Evolutionary conservation across 1,140 invertebrate species (phyloP).

Genomic region (Eriocheir sinensis): DNA sequence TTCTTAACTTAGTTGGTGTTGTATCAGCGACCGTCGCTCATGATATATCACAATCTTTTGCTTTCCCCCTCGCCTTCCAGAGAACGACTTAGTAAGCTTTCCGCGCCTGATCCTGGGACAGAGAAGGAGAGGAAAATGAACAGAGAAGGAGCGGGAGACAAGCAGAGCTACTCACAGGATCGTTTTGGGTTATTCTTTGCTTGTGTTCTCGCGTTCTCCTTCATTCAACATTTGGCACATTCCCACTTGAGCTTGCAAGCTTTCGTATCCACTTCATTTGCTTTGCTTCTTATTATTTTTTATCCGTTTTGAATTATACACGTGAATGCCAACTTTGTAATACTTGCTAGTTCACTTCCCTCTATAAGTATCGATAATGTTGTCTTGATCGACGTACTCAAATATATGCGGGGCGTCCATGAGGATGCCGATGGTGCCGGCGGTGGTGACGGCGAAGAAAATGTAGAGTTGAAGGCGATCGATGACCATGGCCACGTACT

Average conservation of each 20-base stretch:
- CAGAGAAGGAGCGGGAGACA: conserved; percentile 35
- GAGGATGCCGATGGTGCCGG: conserved; percentile 96
- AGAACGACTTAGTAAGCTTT: conserved; percentile 34
- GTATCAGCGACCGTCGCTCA: conserved; percentile 46
- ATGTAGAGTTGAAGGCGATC: conserved; percentile 98
- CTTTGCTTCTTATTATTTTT: neutral
- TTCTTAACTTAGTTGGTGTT: conserved; percentile 46
- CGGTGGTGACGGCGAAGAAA: conserved; percentile 98
- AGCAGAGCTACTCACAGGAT: conserved; percentile 36
- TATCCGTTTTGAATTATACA: conserved; percentile 75
- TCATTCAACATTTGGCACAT: conserved; percentile 24
- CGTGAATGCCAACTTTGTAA: conserved; percentile 55
- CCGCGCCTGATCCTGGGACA: conserved; percentile 39
- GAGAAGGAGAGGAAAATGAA: conserved; percentile 45
- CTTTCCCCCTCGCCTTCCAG: conserved; percentile 10
- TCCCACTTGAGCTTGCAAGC: neutral
- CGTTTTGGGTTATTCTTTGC: conserved; percentile 1
- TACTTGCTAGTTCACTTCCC: conserved; percentile 85
- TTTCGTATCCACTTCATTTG: neutral
- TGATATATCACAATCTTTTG: conserved; percentile 63
- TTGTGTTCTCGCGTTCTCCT: conserved; percentile 1
- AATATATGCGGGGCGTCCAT: conserved; percentile 99
- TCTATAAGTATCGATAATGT: conserved; percentile 96
- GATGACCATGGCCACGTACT: conserved; percentile 99
- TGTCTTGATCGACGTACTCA: conserved; percentile 98